phyloP scores from a whole-genome alignment of 2,797 vertebrate genomes.

The Decapterus maruadsi region DNA sequence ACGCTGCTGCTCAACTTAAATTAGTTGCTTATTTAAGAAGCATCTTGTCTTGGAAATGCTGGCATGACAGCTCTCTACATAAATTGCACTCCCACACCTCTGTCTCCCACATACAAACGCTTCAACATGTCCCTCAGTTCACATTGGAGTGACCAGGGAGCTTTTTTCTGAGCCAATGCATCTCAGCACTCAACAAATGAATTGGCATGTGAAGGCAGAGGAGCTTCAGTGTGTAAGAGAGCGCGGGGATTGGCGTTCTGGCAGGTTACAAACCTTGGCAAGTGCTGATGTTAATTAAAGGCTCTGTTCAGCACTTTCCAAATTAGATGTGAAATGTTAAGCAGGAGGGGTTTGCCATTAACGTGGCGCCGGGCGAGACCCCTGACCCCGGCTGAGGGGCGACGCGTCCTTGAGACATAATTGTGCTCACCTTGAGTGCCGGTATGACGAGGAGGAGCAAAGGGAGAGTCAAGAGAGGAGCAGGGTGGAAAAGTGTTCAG shows the following conservation, averaged over 20 bases:
- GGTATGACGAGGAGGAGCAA: conserved; percentile 44
- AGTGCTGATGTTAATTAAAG: conserved; percentile 78
- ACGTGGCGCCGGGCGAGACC: conserved; percentile 37
- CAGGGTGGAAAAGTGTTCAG: conserved; percentile 8
- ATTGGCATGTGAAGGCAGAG: conserved; percentile 50
- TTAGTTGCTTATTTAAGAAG: conserved; percentile 33
- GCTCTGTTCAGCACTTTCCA: conserved; percentile 76
- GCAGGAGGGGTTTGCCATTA: conserved; percentile 66
- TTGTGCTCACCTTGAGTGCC: conserved; percentile 71
- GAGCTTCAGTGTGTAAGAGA: conserved; percentile 24
- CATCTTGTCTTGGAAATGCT: conserved; percentile 21
- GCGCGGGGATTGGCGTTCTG: conserved; percentile 26
- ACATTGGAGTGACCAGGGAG: conserved; percentile 38
- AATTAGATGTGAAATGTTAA: conserved; percentile 82
- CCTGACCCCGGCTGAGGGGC: conserved; percentile 59
- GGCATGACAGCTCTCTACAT: conserved; percentile 38
- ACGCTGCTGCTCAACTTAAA: conserved; percentile 19
- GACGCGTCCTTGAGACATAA: conserved; percentile 75
- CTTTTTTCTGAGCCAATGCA: conserved; percentile 47
- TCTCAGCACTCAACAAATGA: conserved; percentile 66
- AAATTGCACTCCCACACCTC: conserved; percentile 46
- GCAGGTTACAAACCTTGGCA: conserved; percentile 62
- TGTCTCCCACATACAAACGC: conserved; percentile 40
- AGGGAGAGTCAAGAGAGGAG: conserved; percentile 35
- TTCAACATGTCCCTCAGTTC: conserved; percentile 51